Percentiles rank a stretch among this genome's conserved stretches.
These are phyloP conservation scores for Apogon talboti DNA, from an alignment of 2,797 vertebrate genomes.

Conservation along the genomic window DNA sequence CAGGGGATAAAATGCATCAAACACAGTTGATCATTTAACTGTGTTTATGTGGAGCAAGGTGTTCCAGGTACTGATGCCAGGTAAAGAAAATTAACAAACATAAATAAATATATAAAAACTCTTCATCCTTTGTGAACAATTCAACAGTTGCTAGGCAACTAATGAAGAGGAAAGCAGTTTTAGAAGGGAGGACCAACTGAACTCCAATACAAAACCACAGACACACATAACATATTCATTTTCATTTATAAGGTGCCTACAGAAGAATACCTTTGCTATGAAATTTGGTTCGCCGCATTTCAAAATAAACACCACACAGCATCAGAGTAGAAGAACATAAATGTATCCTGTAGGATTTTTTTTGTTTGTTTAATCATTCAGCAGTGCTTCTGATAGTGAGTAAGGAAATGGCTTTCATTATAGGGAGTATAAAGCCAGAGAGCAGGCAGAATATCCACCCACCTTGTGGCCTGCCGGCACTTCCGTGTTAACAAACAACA, in stretches of 20 bases:
- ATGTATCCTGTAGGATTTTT: not conserved
- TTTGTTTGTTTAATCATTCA: conserved; percentile 8
- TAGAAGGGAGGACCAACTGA: conserved; percentile 4
- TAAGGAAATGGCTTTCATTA: conserved; percentile 50
- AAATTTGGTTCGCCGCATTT: conserved; percentile 18
- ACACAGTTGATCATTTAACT: conserved; percentile 11
- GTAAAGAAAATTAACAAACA: conserved; percentile 30
- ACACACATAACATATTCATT: conserved; percentile 24
- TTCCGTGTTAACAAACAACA: conserved; percentile 15
- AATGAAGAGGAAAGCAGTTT: conserved; percentile 35
- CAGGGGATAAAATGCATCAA: conserved; percentile 40
- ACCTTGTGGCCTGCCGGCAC: conserved; percentile 26
- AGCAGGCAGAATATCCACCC: conserved; percentile 34
- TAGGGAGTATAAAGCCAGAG: conserved; percentile 38
- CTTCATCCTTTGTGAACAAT: conserved; percentile 8
- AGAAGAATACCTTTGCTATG: conserved; percentile 20
- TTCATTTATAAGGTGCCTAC: no score
- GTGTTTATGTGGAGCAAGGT: conserved; percentile 34
- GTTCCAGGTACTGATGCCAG: conserved; percentile 25
- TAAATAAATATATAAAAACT: conserved; percentile 23
- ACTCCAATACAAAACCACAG: conserved; percentile 28
- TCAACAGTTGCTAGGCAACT: conserved; percentile 62
- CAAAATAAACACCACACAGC: conserved; percentile 15
- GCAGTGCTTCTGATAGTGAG: conserved; percentile 27
- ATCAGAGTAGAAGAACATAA: not conserved